Base-by-base conservation (phyloP, 2,888 invertebrate species). In the Lasioglossum vierecki region DNA sequence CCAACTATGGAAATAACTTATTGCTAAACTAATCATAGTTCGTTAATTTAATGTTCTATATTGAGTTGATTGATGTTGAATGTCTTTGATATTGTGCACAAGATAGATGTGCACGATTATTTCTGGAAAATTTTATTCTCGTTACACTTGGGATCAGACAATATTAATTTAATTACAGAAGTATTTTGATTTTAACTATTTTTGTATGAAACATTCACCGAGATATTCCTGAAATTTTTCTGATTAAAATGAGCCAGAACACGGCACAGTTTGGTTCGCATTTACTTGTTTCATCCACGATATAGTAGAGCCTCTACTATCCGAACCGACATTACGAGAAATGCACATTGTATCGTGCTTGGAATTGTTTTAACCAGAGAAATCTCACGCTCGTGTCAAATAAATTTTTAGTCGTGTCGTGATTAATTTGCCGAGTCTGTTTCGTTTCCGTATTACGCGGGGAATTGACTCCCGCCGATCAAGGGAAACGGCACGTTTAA, bases 401-500 rank as follows among this genome's bases (percentile, higher is more conserved):
- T 53, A 8, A 46, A 46, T 5, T 15, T 15, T 15, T 18, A 11
- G 13, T 0, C 44, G 41, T 44, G 22, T 35, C 22, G 68, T 53
- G 49, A 68, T 68, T 76, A 76, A 76, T 68, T 76, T 2, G 63
- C 30, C 8, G 41, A 44, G 11, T n/a, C 41, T 70, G 75, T 75
- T 66, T 76, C 49, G n/a, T 39, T 49, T 46, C 22, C 6, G 49
- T 15, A 35, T 73, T 72, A 30, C 46, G n/a, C 63, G 63, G 66
- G 35, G 18, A 49, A 46, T 46, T 22, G 68, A 4, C 18, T 35
- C 39, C 22, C 13, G 66, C n/a, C 46, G 49, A 77, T 77, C 35
- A 26, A 41, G 70, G 70, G 77, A 53, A 77, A 53, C 77, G 49
- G 39, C 66, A 57, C 44, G 15, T 75, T 75, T 75, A 39, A 70